Conservation (phyloP, 2,797 vertebrate genomes). For the Hozukius guyotensis region DNA sequence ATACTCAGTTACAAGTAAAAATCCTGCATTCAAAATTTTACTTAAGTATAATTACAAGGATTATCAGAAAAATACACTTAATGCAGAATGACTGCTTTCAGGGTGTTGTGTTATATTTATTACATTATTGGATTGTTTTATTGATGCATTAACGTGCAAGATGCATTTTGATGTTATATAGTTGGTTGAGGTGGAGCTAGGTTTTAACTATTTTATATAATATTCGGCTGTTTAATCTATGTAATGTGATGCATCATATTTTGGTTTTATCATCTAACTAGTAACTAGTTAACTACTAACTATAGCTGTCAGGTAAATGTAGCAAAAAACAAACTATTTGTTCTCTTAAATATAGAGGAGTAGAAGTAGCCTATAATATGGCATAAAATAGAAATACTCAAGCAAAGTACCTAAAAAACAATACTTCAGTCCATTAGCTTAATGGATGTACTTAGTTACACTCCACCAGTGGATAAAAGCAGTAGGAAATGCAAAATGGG, state of each 20-base stretch:
- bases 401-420: background rate
- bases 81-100: background rate
- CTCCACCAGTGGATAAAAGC: background rate
- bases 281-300: background rate
- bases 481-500: background rate
- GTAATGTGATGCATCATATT: background rate
- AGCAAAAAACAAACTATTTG: background rate
- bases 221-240: background rate
- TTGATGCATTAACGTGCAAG: background rate
- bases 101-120: background rate
- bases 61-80: background rate
- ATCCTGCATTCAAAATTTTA: background rate
- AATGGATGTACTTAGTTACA: background rate
- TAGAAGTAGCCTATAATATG: background rate
- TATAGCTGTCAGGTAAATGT: background rate
- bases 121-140: background rate
- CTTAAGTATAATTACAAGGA: background rate
- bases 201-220: background rate
- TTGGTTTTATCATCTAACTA: background rate
- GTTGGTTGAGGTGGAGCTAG: background rate
- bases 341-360: background rate
- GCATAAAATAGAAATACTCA: background rate
- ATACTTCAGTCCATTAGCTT: background rate
- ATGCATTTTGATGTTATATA: background rate
- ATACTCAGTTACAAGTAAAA: background rate